Evolutionary conservation across 1,140 invertebrate species (phyloP), one percentile per base, ranked within the genome.

Genomic region (Venustaconcha ellipsiformis): DNA sequence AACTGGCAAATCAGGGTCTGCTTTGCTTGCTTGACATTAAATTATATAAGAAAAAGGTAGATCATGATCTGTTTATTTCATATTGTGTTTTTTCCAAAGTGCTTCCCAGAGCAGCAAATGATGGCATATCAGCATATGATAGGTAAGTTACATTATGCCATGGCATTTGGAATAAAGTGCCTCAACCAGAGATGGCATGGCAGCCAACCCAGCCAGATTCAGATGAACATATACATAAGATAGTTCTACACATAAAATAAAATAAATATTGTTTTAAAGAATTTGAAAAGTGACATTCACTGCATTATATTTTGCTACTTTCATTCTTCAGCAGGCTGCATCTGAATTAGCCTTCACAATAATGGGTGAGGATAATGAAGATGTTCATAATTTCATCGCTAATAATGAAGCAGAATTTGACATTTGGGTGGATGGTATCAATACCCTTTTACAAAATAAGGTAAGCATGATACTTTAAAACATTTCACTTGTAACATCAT

Each of bases 351-450:
- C 96, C 0, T 98, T 99, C 88, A 97, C 96, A 17, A 91, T 99
- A 30, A 80, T 90, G 59, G 82, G 85, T 23, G 96, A 97, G 26
- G 93, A 94, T 15, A 92, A 93, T 79, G 89, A 91, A 6, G 90
- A 92, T 13, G 95, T 95, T 37, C 89, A 98, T 71, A 96, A 98
- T 89, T 98, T 99, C 91, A 94, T 98, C 1, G 97, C 97, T 30
- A 94, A 95, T 0, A 95, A 96, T 90, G 96, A 98, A 84, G 92
- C 94, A 69, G 89, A 86, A 82, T 97, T 95, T 88, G 94, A 97
- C 88, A 97, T 97, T 89, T 99, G 97, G 97, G 96, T 95, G 2
- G 97, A 99, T 91, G 97, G 97, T 20, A 94, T 99, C 48, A 97
- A 98, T 91, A 95, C 96, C 55, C 90, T 99, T 69, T 90, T 98